Base-by-base conservation (phyloP, 2,888 invertebrate species). In the Drosophila kanekoi region DNA sequence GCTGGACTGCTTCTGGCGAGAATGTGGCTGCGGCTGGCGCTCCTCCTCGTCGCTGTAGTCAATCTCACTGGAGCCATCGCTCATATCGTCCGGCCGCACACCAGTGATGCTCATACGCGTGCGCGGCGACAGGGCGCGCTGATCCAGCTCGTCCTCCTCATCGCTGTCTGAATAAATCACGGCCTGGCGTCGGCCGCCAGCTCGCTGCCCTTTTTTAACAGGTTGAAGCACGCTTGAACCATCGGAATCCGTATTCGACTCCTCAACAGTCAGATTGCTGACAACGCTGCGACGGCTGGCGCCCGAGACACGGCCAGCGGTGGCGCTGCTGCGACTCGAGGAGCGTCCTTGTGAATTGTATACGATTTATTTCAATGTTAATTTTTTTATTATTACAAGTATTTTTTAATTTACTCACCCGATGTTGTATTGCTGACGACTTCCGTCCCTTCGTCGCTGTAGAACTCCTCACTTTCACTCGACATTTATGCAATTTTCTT, bases 31-130 rank as follows among this genome's bases (percentile, higher is more conserved):
- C 13, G 9, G 43, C 23, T 18, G 35, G 11, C 72, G 80, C 82
- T 32, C n/a, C 9, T 65, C 66, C 6, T 83, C 85, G 37, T 81
- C 81, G 6, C 83, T 85, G 48, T 81, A 90, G 3, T 87, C 90
- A n/a, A 92, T 90, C 66, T 91, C 92, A 47, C 91, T 91, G 1
- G 89, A 89, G 11, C 65, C 74, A 40, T 89, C 89, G 38, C 81
- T 76, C 0, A 91, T 59, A 47, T 91, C 91, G 2, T 68, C 53
- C 0, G 91, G 92, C 3, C 91, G 85, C n/a, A 91, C 67, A 0
- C 92, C 92, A 0, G 91, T 91, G 2, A 92, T 92, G 45, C 92
- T 92, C 91, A 91, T 91, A 0, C 92, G 84, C 0, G 92, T 92
- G 47, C 89, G 77, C 13, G 92, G 92, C 0, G 92, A 92, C 0